phyloP scores from a whole-genome alignment of 2,888 invertebrate genomes.

The Lasioglossum vierecki region DNA sequence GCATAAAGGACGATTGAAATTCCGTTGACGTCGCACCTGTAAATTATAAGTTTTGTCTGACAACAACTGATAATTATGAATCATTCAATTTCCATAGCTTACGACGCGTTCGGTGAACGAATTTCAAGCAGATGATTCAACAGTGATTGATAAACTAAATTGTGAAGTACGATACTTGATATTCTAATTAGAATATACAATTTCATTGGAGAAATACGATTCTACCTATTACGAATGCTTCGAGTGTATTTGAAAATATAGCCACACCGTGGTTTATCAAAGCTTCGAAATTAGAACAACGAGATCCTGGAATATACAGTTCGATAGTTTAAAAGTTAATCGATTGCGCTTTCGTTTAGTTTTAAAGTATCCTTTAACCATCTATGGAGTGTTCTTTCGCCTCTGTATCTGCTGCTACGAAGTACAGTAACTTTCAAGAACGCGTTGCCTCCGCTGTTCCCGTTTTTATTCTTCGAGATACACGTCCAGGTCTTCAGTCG shows the following conservation, averaged over 20 bases:
- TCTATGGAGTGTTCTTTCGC: neutral
- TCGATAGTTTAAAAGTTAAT: constrained; percentile 1
- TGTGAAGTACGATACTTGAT: neutral
- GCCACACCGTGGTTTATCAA: neutral
- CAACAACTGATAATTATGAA: neutral
- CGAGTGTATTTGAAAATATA: neutral
- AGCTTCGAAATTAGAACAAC: neutral
- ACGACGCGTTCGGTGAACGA: neutral
- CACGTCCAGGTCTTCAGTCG: constrained; percentile 3
- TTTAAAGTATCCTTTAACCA: constrained; percentile 9
- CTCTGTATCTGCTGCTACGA: constrained; percentile 7
- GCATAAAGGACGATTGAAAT: neutral
- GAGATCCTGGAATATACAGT: neutral
- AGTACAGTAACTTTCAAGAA: neutral
- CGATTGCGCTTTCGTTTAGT: constrained; percentile 2
- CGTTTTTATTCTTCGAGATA: constrained; percentile 4
- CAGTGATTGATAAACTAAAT: neutral
- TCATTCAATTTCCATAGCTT: neutral
- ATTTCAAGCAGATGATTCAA: neutral
- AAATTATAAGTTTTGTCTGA: neutral
- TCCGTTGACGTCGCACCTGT: neutral
- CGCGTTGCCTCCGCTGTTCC: neutral
- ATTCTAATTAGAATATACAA: neutral
- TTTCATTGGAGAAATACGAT: neutral
- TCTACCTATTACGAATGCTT: neutral